These are phyloP conservation scores for Ophion ellenae DNA, from an alignment of 2,888 invertebrate genomes.

Conservation along the genomic window DNA sequence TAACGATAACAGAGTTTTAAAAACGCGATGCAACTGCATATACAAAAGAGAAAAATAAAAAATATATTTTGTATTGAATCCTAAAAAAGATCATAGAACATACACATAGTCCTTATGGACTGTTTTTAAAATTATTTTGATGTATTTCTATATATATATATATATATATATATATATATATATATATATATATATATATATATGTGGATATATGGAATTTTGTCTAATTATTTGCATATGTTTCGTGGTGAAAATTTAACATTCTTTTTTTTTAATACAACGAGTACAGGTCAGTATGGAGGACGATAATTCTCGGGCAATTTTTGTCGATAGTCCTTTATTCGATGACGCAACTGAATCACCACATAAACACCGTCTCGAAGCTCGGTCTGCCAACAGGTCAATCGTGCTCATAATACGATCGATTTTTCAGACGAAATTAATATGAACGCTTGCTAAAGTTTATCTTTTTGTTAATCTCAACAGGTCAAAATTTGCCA, in stretches of 20 bases:
- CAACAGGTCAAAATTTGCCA: slow-evolving; percentile 90
- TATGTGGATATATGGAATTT: too few relatives aligned
- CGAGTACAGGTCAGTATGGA: slow-evolving; percentile 88
- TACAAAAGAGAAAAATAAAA: too few relatives aligned
- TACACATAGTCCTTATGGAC: too few relatives aligned
- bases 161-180: too few relatives aligned
- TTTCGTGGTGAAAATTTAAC: background rate
- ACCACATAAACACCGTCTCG: slow-evolving; percentile 87
- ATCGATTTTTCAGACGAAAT: background rate
- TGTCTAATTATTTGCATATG: background rate
- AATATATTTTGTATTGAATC: too few relatives aligned
- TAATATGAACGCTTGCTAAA: background rate
- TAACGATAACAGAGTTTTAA: too few relatives aligned
- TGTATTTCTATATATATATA: too few relatives aligned
- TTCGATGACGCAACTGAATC: slow-evolving; percentile 90
- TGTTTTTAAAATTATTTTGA: too few relatives aligned
- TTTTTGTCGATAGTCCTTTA: slow-evolving; percentile 90
- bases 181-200: too few relatives aligned
- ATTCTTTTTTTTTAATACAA: slow-evolving; percentile 19
- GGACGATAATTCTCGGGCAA: slow-evolving; percentile 90
- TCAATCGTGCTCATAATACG: slow-evolving; percentile 72
- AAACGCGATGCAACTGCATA: too few relatives aligned
- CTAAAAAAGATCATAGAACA: too few relatives aligned
- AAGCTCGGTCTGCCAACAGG: slow-evolving; percentile 90
- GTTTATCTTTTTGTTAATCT: slow-evolving; percentile 8